Evolutionary conservation across 2,888 invertebrate species (phyloP), one percentile per base, ranked within the genome.

Genomic region (Leucophora obtusa): DNA sequence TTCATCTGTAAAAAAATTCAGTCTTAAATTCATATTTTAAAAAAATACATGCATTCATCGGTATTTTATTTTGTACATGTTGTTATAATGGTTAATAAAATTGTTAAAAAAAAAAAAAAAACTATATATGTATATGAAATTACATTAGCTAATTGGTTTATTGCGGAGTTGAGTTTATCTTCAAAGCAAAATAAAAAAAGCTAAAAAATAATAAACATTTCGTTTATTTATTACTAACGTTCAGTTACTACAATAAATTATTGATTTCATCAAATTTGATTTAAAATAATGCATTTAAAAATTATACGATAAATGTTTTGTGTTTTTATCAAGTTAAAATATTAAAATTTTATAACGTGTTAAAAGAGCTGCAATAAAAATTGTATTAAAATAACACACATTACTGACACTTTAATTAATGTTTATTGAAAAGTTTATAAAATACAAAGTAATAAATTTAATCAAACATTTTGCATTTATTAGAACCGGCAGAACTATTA

Each of bases 91-190:
- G 51, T n/a, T n/a, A 54, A 43, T 38, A 17, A 15, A 43, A 21
- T 51, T 76, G 51, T 70, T 5, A 1, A 38, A 38, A 38, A 38
- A 38, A 58, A 11, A 43, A 51, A 4, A 21, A 21, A n/a, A n/a
- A n/a, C n/a, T n/a, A n/a, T n/a, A n/a, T n/a, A n/a, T n/a, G 10
- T 47, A 54, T 21, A 14, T 15, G 21, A 51, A 63, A 58, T 43
- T 43, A 71, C 65, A 71, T 65, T 77, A 53, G 17, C 58, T 77
- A 65, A 77, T 70, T 65, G 21, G 53, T 70, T 59, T 63, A 65
- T 65, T 53, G 70, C 38, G 10, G 2, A 3, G 11, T 11, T 38
- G 11, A 11, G 38, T 10, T 4, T 38, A 11, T 35, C 3, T 9
- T 9, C 3, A 38, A 3, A 38, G 2, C 8, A 11, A 38, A 38